These are phyloP conservation scores for Probosciger aterrimus DNA, from an alignment of 2,113 vertebrate genomes.

Conservation along the genomic window DNA sequence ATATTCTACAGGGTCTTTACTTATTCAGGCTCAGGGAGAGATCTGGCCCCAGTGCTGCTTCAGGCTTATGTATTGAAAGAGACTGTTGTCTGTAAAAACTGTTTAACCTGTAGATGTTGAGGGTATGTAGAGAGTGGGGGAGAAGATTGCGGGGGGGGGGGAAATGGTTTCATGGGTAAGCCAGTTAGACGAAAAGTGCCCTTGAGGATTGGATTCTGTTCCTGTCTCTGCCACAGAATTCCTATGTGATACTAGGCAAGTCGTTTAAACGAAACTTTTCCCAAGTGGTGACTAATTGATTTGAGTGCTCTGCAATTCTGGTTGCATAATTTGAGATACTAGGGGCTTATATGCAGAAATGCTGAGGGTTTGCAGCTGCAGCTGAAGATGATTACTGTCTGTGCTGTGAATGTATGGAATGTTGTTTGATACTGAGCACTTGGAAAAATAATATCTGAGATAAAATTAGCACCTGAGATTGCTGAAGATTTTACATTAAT, in stretches of 20 bases:
- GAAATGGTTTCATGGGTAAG: conserved; percentile 49
- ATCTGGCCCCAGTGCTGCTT: conserved; percentile 63
- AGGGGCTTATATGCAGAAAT: conserved; percentile 47
- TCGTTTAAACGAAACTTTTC: conserved; percentile 68
- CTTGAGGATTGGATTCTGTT: conserved; percentile 61
- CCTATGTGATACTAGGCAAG: conserved; percentile 57
- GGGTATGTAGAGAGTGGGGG: conserved; percentile 23
- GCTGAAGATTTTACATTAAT: not conserved
- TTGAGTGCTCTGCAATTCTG: conserved; percentile 70
- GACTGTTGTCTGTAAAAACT: conserved; percentile 63
- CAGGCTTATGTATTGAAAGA: conserved; percentile 65
- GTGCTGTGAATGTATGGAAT: conserved; percentile 19
- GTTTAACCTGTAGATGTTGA: conserved; percentile 67
- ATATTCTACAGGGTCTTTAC: conserved; percentile 67
- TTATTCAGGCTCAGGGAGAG: conserved; percentile 67
- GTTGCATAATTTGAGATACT: conserved; percentile 63
- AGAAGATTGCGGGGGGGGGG: conserved; percentile 26
- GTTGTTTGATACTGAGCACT: conserved; percentile 7
- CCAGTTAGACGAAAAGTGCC: conserved; percentile 57
- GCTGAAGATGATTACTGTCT: conserved; percentile 54
- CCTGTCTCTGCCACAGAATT: conserved; percentile 60
- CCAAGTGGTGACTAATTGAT: conserved; percentile 72
- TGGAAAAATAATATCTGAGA: not conserved
- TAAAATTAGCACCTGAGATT: conserved; percentile 29
- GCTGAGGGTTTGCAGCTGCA: conserved; percentile 59